Percentiles rank a stretch among this genome's conserved stretches.
These are phyloP conservation scores for Anorthoa munda DNA, from an alignment of 2,888 invertebrate genomes.

Conservation along the genomic window DNA sequence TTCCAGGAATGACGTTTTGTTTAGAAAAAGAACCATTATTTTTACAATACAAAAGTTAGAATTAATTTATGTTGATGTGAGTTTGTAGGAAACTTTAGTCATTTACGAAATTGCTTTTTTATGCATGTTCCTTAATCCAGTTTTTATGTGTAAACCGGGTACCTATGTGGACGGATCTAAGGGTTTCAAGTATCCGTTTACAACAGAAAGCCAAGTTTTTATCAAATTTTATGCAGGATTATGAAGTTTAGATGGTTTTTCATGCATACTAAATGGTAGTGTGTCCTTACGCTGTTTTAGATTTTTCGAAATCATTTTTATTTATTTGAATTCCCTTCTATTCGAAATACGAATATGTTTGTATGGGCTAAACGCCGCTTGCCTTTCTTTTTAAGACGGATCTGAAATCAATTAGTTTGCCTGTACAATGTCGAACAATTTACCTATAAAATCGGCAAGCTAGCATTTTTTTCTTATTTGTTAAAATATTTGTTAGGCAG, in stretches of 20 bases:
- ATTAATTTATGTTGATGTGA: conserved; percentile 56
- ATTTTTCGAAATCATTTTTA: background rate
- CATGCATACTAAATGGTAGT: background rate
- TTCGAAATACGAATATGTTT: no score
- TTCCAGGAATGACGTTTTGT: conserved; percentile 14
- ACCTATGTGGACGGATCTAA: background rate
- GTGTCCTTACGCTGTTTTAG: background rate
- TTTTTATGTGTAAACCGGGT: conserved; percentile 18
- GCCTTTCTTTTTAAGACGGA: no score
- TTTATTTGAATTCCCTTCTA: background rate
- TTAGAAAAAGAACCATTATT: conserved; percentile 24
- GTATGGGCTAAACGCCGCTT: no score
- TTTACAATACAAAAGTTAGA: conserved; percentile 44
- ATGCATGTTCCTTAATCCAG: conserved; percentile 41
- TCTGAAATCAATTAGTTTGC: no score
- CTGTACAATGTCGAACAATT: no score
- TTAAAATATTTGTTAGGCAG: no score
- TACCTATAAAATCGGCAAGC: no score
- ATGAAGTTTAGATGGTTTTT: background rate
- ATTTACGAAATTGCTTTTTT: conserved; percentile 45
- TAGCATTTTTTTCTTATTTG: no score
- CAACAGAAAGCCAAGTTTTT: background rate
- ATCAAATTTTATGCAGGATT: background rate
- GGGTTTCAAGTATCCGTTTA: background rate
- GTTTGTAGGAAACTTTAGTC: conserved; percentile 47